Evolutionary conservation across 1,140 invertebrate genomes (phyloP).

Genomic region (Lepidurus packardi): DNA sequence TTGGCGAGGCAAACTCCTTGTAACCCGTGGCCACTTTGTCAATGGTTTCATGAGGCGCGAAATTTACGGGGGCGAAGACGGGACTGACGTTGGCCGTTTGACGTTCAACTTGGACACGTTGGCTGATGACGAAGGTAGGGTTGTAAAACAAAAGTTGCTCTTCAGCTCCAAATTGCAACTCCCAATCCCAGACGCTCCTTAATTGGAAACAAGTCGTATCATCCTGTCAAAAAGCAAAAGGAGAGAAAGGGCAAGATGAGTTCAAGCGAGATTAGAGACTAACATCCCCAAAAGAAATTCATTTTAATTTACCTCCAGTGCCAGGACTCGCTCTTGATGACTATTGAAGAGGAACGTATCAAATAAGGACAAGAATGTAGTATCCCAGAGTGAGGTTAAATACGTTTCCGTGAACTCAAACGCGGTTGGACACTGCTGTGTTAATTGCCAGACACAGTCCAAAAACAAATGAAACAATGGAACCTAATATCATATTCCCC

Average conservation of each 20-base stretch:
- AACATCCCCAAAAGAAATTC: slow-evolving; percentile 6
- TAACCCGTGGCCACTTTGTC: slow-evolving; percentile 20
- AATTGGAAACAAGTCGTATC: slow-evolving; percentile 49
- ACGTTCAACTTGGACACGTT: slow-evolving; percentile 32
- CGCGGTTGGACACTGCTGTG: slow-evolving; percentile 74
- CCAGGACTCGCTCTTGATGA: slow-evolving; percentile 59
- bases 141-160: slow-evolving; percentile 63
- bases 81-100: slow-evolving; percentile 27
- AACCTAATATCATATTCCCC: slow-evolving; percentile 49
- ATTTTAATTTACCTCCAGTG: slow-evolving; percentile 46
- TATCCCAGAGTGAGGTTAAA: slow-evolving; percentile 85
- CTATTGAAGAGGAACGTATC: slow-evolving; percentile 89
- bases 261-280: background rate
- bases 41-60: slow-evolving; percentile 13
- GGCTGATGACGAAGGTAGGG: slow-evolving; percentile 57
- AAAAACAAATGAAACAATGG: slow-evolving; percentile 85
- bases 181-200: slow-evolving; percentile 79
- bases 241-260: slow-evolving; percentile 26
- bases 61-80: background rate
- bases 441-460: slow-evolving; percentile 88
- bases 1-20: slow-evolving; percentile 23
- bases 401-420: slow-evolving; percentile 93
- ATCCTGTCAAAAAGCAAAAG: slow-evolving; percentile 44
- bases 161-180: slow-evolving; percentile 68
- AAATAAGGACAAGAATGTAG: slow-evolving; percentile 74